These are phyloP conservation scores for Falco novaeseelandiae DNA, from an alignment of 2,797 vertebrate genomes.

Conservation along the genomic window DNA sequence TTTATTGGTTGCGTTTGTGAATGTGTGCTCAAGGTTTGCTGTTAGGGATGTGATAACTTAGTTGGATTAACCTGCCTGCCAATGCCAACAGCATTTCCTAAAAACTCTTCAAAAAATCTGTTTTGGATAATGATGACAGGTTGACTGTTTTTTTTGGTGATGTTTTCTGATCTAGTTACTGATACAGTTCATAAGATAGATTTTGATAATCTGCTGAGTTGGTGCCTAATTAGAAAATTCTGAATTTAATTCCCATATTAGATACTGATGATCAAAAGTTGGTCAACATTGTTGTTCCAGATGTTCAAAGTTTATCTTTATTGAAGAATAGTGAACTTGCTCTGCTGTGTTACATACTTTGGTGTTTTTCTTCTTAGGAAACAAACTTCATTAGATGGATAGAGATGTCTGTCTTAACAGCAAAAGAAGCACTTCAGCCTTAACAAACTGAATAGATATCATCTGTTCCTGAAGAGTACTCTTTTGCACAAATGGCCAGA, in stretches of 20 bases:
- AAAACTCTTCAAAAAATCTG: not conserved
- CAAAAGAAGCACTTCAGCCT: not conserved
- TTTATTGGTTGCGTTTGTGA: not conserved
- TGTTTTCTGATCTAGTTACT: not conserved
- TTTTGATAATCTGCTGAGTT: not conserved
- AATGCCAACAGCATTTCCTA: not conserved
- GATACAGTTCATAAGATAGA: not conserved
- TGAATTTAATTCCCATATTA: not conserved
- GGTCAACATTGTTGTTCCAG: not conserved
- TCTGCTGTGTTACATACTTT: not conserved
- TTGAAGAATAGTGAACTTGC: not conserved
- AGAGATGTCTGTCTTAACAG: not conserved
- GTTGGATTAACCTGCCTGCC: not conserved
- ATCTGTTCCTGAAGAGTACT: not conserved
- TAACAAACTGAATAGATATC: not conserved
- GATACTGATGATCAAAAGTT: not conserved
- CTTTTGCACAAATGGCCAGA: not conserved
- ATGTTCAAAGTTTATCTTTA: not conserved
- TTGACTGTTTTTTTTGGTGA: not conserved
- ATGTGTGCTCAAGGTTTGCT: not conserved
- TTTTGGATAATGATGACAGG: not conserved
- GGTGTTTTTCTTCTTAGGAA: not conserved
- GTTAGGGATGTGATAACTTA: not conserved
- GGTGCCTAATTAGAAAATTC: not conserved
- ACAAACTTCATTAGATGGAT: not conserved